A percentile compares a stretch with the other conserved stretches of the same genome.
These are phyloP conservation scores for Perca flavescens DNA, from an alignment of 2,113 vertebrate genomes.

Conservation along the genomic window DNA sequence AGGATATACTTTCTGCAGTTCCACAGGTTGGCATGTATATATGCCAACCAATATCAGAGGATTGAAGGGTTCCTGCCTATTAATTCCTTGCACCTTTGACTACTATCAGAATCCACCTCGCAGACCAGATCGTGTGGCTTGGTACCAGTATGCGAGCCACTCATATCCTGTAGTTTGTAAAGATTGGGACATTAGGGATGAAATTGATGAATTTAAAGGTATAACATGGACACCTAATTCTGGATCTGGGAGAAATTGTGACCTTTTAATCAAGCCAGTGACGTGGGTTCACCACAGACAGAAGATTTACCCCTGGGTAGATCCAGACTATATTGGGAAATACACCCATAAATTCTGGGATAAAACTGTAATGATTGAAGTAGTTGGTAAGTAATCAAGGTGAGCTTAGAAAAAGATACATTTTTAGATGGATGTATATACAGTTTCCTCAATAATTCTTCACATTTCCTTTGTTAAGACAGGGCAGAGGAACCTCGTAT, in stretches of 20 bases:
- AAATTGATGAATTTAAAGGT: conserved; percentile 36
- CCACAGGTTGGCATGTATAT: conserved; percentile 50
- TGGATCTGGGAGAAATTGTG: not conserved
- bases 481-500: conserved; percentile 21
- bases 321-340: conserved; percentile 68
- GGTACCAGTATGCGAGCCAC: conserved; percentile 56
- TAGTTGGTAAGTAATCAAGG: conserved; percentile 49
- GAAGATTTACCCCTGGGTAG: conserved; percentile 75
- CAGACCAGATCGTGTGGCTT: conserved; percentile 62
- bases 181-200: accelerated
- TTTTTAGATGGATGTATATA: not conserved
- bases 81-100: conserved; percentile 74
- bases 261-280: conserved; percentile 53
- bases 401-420: not conserved
- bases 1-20: conserved; percentile 49
- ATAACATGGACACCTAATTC: not conserved
- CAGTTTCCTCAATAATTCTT: not conserved
- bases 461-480: conserved; percentile 31
- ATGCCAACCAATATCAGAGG: conserved; percentile 60
- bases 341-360: conserved; percentile 65
- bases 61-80: conserved; percentile 66
- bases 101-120: conserved; percentile 37
- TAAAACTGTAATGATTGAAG: conserved; percentile 57
- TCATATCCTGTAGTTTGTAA: conserved; percentile 75
- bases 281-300: conserved; percentile 24